These are phyloP conservation scores for Apantesis nais DNA, from an alignment of 2,888 invertebrate species.

Conservation along the genomic window DNA sequence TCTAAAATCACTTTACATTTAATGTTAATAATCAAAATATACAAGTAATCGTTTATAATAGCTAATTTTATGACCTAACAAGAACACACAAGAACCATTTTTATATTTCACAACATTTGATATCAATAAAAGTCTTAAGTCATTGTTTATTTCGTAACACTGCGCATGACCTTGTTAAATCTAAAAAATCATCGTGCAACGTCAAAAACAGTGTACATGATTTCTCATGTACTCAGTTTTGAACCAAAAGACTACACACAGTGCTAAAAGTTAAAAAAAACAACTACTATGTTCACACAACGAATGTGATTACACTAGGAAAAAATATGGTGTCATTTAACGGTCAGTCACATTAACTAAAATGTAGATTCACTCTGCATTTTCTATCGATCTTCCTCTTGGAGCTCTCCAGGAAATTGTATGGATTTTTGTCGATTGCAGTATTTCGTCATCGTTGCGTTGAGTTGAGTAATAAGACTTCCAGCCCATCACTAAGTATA, in stretches of 20 bases:
- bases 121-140: neutral
- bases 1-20: neutral
- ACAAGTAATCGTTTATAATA: neutral
- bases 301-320: neutral
- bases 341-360: neutral
- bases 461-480: neutral
- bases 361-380: neutral
- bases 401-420: no score
- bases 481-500: no score
- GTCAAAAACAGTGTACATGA: neutral
- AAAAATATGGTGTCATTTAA: neutral
- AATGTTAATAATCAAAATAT: no score
- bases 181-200: conserved; percentile 5
- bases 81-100: neutral
- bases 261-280: neutral
- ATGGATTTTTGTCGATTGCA: neutral
- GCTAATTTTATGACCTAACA: neutral
- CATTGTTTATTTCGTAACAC: neutral
- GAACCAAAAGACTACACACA: neutral
- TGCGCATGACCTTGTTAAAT: neutral
- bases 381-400: neutral
- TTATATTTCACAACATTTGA: neutral
- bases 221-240: no score
- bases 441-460: neutral
- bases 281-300: neutral